Conservation (phyloP, 2,888 invertebrate genomes). For the Ariolimax columbianus region DNA sequence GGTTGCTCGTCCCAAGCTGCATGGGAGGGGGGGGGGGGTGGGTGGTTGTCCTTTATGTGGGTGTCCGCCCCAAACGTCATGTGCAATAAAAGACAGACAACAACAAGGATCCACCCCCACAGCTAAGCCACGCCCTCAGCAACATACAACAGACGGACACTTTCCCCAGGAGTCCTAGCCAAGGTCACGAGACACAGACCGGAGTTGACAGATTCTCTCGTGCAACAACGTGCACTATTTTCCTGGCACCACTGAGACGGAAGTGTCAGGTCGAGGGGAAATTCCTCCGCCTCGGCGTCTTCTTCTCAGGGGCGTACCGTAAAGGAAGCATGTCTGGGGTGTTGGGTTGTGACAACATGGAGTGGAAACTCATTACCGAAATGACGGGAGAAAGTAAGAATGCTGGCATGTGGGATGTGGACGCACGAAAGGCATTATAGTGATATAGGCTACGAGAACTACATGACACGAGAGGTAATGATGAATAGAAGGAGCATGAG, state of each 20-base stretch:
- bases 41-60: too few relatives aligned
- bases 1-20: too few relatives aligned
- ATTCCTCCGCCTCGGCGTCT: conserved; percentile 41
- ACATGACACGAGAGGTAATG: too few relatives aligned
- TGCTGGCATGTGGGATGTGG: background rate
- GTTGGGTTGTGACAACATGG: background rate
- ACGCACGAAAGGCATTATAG: background rate
- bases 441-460: too few relatives aligned
- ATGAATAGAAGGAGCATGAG: too few relatives aligned
- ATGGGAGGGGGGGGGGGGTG: too few relatives aligned
- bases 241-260: conserved; percentile 36
- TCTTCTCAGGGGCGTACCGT: conserved; percentile 9
- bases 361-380: conserved; percentile 14
- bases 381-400: background rate
- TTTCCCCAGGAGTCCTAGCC: background rate
- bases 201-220: conserved; percentile 39
- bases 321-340: background rate
- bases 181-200: conserved; percentile 3
- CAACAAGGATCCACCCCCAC: too few relatives aligned
- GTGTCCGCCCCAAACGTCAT: too few relatives aligned
- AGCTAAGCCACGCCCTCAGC: too few relatives aligned
- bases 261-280: conserved; percentile 36
- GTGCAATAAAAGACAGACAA: too few relatives aligned
- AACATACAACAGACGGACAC: too few relatives aligned
- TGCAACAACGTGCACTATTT: conserved; percentile 43